phyloP scores from a whole-genome alignment of 2,888 invertebrate genomes.

The Agonopterix arenella region DNA sequence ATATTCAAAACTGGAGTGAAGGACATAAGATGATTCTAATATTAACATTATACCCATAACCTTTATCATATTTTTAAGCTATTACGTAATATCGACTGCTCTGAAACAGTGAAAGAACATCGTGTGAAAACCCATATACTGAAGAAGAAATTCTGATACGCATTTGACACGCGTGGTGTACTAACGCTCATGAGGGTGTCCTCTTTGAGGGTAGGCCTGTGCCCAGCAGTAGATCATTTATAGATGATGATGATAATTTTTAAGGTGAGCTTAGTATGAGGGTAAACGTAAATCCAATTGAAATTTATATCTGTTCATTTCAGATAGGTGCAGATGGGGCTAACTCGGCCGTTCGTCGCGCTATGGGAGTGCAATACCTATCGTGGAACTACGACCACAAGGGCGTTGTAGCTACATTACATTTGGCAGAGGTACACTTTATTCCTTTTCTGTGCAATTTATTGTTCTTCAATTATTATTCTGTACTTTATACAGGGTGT shows the following conservation, averaged over 20 bases:
- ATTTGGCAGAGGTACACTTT: constrained; percentile 83
- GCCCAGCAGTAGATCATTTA: too few relatives aligned
- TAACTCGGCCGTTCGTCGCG: constrained; percentile 89
- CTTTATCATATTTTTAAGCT: too few relatives aligned
- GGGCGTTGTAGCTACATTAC: constrained; percentile 94
- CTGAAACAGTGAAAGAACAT: too few relatives aligned
- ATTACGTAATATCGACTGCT: too few relatives aligned
- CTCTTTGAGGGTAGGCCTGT: background rate
- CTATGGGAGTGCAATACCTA: constrained; percentile 88
- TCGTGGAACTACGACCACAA: constrained; percentile 92
- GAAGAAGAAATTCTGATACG: background rate
- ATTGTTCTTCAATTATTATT: too few relatives aligned
- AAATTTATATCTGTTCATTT: constrained; percentile 12
- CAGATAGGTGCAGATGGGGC: constrained; percentile 96
- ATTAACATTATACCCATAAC: too few relatives aligned
- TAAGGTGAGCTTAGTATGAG: background rate
- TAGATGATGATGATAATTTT: background rate
- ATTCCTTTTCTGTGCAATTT: too few relatives aligned
- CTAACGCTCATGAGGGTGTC: too few relatives aligned
- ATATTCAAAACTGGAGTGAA: too few relatives aligned
- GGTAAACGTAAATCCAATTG: background rate
- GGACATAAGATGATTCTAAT: too few relatives aligned
- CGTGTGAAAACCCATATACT: background rate
- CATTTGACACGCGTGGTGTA: too few relatives aligned
- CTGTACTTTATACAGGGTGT: too few relatives aligned